Evolutionary conservation across 2,888 invertebrate species (phyloP).

Genomic region (Clostera curtula): DNA sequence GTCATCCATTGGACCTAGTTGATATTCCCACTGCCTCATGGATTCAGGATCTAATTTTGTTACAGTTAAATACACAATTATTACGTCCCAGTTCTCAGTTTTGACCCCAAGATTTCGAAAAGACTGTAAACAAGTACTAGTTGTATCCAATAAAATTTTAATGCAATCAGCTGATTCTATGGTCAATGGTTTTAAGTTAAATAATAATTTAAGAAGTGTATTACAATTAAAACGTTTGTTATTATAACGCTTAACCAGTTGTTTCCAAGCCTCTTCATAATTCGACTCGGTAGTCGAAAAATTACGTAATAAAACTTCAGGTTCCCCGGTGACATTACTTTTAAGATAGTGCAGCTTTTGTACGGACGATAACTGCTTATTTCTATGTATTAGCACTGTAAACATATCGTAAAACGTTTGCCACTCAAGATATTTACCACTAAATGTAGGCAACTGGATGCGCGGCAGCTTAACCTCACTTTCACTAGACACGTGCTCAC

Average conservation of each 20-base stretch:
- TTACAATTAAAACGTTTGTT: constrained; percentile 8
- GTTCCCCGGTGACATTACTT: constrained; percentile 4
- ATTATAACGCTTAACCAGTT: constrained; percentile 3
- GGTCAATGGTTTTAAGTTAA: constrained; percentile 1
- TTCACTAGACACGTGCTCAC: neutral
- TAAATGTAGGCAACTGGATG: constrained; percentile 5
- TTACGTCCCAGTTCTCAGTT: neutral
- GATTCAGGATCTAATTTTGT: constrained; percentile 4
- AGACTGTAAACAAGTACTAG: constrained; percentile 3
- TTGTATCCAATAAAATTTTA: constrained; percentile 4
- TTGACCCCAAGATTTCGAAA: neutral
- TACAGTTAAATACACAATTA: constrained; percentile 1
- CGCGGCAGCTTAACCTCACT: constrained; percentile 2
- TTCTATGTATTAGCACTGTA: constrained; percentile 2
- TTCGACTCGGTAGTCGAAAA: constrained; percentile 6
- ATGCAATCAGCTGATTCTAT: constrained; percentile 5
- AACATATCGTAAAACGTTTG: constrained; percentile 7
- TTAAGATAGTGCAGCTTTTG: constrained; percentile 8
- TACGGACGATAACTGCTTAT: constrained; percentile 2
- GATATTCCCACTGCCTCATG: constrained; percentile 2
- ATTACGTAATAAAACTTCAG: constrained; percentile 4
- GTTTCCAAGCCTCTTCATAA: constrained; percentile 5
- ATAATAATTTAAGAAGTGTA: constrained; percentile 2
- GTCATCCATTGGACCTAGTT: neutral
- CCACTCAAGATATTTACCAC: constrained; percentile 6